Conservation (phyloP, 2,888 invertebrate genomes). For the Pseudococcus longispinus region DNA sequence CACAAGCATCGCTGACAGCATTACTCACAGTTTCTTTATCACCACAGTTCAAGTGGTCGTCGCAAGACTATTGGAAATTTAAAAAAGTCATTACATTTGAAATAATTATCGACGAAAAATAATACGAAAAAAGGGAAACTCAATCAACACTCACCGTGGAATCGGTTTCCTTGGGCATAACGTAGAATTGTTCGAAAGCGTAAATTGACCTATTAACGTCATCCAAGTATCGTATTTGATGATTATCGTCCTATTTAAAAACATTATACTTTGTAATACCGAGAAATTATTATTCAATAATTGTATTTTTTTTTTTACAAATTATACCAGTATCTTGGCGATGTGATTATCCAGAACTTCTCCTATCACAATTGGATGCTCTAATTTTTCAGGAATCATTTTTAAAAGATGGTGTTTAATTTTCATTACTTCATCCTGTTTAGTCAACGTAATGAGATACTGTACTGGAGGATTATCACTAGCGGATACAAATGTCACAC, state of each 20-base stretch:
- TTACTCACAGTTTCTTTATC: constrained; percentile 44
- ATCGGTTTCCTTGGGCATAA: constrained; percentile 36
- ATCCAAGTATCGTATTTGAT: constrained; percentile 66
- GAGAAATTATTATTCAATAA: neutral
- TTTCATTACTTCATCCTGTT: constrained; percentile 67
- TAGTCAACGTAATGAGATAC: constrained; percentile 68
- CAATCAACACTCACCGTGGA: neutral
- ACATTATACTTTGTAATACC: neutral
- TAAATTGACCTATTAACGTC: constrained; percentile 65
- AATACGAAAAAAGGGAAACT: neutral
- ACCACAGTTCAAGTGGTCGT: neutral
- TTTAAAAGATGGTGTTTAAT: constrained; percentile 66
- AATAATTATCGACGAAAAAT: too few species aligned
- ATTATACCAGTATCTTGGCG: constrained; percentile 67
- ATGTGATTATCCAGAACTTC: constrained; percentile 70
- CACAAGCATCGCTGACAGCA: constrained; percentile 63
- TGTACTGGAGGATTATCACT: constrained; percentile 64
- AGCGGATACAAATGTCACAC: constrained; percentile 67
- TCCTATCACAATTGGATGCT: constrained; percentile 64
- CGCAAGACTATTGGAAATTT: neutral
- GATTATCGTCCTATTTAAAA: constrained; percentile 66
- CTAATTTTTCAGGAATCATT: constrained; percentile 63
- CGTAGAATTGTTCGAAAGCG: constrained; percentile 60
- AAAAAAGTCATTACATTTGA: neutral
- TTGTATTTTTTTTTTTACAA: neutral